Evolutionary conservation across 2,113 vertebrate species (phyloP), one percentile per base, ranked within the genome.

Genomic region (Rhinichthys klamathensis): DNA sequence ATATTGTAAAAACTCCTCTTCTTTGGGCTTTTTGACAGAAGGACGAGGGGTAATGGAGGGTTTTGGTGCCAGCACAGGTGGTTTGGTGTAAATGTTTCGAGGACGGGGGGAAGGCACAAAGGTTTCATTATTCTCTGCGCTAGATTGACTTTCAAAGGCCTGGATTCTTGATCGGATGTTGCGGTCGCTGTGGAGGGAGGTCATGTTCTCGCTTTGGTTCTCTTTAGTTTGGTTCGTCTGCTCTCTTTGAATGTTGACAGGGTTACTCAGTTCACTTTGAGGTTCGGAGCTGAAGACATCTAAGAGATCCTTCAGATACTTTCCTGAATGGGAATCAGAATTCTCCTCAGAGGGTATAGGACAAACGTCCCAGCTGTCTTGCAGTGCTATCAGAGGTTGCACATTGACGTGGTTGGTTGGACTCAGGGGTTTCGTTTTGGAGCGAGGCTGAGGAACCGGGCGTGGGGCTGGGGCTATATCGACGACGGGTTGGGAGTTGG

Each of bases 361-460:
- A 80, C 32, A 12, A n/a, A n/a, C 7, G 2, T 90, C 90, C 72
- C 89, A 92, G 85, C 82, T 89, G 89, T 93, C 89, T 81, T 86
- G n/a, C 2, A 93, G 56, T 56, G 63, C 46, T 13, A 93, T 88
- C 38, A 93, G 90, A 79, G 90, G 89, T 61, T 94, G 92, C 92
- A 84, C 88, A 88, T 94, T 92, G 82, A 80, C 90, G 83, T 94
- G 93, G 90, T 92, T 94, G 90, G 90, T 77, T 63, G 91, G 49
- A 46, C 90, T 88, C 88, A 92, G 16, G 25, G 9, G 95, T 87
- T 96, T 95, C 91, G 86, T 84, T 93, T 96, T 99, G 79, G 94
- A 96, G 86, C 97, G 96, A 90, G 98, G 97, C 87, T 92, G 97
- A 91, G 97, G 97, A 88, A 97, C 92, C 8, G 97, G 97, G 70